Evolutionary conservation across 2,797 vertebrate species (phyloP).

Genomic region (Percopsis omiscomaycus): DNA sequence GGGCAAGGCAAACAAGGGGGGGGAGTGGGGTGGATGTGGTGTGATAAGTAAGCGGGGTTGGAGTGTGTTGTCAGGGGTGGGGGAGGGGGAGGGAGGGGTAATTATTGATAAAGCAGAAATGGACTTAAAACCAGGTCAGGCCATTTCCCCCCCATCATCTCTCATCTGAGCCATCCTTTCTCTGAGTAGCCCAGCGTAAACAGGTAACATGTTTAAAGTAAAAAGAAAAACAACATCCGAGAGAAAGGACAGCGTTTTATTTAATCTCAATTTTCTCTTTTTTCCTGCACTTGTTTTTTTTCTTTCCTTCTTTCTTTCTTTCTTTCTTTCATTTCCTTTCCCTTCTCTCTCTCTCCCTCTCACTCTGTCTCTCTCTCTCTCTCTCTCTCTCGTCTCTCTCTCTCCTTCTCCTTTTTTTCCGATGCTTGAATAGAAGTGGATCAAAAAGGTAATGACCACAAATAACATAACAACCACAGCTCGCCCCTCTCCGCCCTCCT

Average conservation of each 20-base stretch:
- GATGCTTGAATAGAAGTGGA: slow-evolving; percentile 99
- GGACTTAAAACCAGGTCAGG: slow-evolving; percentile 71
- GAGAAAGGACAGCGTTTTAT: slow-evolving; percentile 86
- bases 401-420: slow-evolving; percentile 86
- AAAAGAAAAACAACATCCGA: slow-evolving; percentile 55
- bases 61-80: slow-evolving; percentile 1
- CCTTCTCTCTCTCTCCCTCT: slow-evolving; percentile 76
- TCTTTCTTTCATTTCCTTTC: slow-evolving; percentile 74
- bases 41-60: neutral
- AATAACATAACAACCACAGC: slow-evolving; percentile 89
- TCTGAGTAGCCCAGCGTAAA: slow-evolving; percentile 74
- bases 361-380: slow-evolving; percentile 46
- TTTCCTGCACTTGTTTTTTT: slow-evolving; percentile 92
- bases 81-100: slow-evolving; percentile 41
- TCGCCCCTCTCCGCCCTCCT: slow-evolving; percentile 74
- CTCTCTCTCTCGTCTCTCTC: slow-evolving; percentile 79
- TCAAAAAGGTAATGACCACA: slow-evolving; percentile 98
- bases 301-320: slow-evolving; percentile 40
- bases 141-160: slow-evolving; percentile 78
- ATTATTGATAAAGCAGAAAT: slow-evolving; percentile 71
- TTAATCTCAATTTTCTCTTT: slow-evolving; percentile 96
- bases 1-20: no score
- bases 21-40: no score
- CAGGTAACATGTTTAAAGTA: slow-evolving; percentile 74
- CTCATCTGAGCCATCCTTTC: slow-evolving; percentile 78